Base-by-base conservation (phyloP, 92 coral and sea anemone species). In the Phenganax marumi region DNA sequence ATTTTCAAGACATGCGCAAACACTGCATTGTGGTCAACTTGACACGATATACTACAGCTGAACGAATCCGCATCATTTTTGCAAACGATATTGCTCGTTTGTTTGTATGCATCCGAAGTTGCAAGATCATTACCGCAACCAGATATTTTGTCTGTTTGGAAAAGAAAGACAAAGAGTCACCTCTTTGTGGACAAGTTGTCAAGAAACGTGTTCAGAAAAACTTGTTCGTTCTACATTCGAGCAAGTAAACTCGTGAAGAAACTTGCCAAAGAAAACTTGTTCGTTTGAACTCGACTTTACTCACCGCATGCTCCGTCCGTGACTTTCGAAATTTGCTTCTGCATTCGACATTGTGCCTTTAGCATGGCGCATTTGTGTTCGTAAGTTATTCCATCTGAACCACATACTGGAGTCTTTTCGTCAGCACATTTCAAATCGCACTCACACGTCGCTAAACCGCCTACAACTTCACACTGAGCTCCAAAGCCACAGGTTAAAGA, bases 381-480 rank as follows among this genome's bases (percentile, higher is more conserved):
- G 21, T 66, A 66, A 10, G 73, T 66, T 39, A 6, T 16, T 23
- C 73, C 73, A 70, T 70, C 55, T 18, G 76, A 70, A 7, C 52
- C 53, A 16, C 76, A 70, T 17, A 70, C 55, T 4, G 51, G 12
- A 14, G 52, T 16, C 10, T 4, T 3, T 7, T 2, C 19, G 9
- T 10, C 52, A 33, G 76, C 6, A 17, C 76, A 70, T 43, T 24
- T 8, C 3, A 43, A 50, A 3, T 68, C 22, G n/a, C 76, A 70
- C 43, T 50, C 76, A 43, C 52, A 70, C 17, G 18, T 50, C 17
- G 76, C 52, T 43, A 3, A 1, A 43, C 52, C 52, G 17, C 23
- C 23, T 14, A 63, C 69, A 63, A 63, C 43, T n/a, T 63, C 43
- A n/a, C 69, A 63, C 23, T 10, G 8, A 8, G 69, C 8, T 63